Evolutionary conservation across 2,113 vertebrate species (phyloP).

Genomic region (Patagioenas fasciata): DNA sequence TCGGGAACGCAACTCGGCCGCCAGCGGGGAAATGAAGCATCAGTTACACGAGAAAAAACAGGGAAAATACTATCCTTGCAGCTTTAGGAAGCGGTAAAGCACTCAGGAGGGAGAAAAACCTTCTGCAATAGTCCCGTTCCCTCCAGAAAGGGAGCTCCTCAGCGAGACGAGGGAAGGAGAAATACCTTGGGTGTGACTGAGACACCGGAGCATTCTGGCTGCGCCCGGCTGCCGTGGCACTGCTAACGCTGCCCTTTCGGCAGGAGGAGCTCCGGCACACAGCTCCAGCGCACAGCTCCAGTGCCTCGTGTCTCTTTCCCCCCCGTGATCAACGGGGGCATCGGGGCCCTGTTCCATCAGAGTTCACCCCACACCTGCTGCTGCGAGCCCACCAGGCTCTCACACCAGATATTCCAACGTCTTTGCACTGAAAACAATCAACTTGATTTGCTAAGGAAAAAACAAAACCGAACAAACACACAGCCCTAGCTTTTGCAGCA

Average conservation of each 20-base stretch:
- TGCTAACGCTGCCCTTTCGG: neutral
- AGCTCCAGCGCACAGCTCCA: fast-evolving
- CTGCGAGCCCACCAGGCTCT: neutral
- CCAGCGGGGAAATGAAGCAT: too few species aligned
- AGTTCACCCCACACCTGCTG: fast-evolving
- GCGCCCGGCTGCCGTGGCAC: neutral
- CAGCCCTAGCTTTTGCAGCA: neutral
- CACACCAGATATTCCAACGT: neutral
- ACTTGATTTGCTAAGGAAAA: neutral
- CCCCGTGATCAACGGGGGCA: fast-evolving
- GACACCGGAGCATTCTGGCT: fast-evolving
- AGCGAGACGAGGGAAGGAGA: neutral
- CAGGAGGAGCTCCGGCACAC: neutral
- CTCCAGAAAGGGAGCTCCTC: neutral
- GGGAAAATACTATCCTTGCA: too few species aligned
- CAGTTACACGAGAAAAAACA: neutral
- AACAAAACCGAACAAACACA: neutral
- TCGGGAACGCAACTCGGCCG: neutral
- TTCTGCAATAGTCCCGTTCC: neutral
- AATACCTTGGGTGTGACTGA: fast-evolving
- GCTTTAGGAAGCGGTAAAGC: fast-evolving
- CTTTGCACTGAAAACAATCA: neutral
- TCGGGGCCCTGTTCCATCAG: fast-evolving
- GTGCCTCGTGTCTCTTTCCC: neutral
- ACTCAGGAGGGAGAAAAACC: neutral